phyloP scores from a whole-genome alignment of 2,113 vertebrate genomes.

The Emydocephalus ijimae region DNA sequence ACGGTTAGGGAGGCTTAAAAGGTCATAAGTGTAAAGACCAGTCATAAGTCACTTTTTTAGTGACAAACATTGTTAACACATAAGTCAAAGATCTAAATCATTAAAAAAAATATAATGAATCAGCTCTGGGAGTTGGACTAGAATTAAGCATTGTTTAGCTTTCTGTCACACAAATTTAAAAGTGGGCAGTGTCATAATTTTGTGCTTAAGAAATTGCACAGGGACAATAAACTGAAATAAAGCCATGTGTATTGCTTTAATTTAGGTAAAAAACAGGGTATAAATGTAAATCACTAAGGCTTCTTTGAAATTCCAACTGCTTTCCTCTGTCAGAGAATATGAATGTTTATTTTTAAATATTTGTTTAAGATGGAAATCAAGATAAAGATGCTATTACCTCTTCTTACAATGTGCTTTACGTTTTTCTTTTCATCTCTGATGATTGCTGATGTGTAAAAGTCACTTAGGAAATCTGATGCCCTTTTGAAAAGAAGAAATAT shows the following conservation, averaged over 20 bases:
- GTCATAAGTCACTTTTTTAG: no score
- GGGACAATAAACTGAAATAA: neutral
- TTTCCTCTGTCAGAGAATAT: neutral
- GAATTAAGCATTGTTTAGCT: neutral
- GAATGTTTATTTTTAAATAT: neutral
- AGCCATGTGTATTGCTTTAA: no score
- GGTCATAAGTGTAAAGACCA: no score
- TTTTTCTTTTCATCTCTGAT: neutral
- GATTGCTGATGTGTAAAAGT: neutral
- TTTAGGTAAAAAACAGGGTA: neutral
- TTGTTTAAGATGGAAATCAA: neutral
- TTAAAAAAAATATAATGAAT: neutral
- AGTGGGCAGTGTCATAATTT: no score
- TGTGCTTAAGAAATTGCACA: neutral
- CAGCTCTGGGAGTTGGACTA: neutral
- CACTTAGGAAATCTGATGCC: neutral
- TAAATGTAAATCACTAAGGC: neutral
- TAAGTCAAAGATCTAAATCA: neutral
- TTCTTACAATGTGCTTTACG: rapidly evolving
- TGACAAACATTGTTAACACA: neutral
- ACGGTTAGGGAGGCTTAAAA: neutral
- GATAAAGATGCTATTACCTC: neutral
- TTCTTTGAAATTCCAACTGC: neutral
- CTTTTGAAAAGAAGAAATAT: neutral
- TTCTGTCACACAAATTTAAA: neutral